Percentiles rank a stretch among this genome's conserved stretches.
phyloP scores from a whole-genome alignment of 2,113 vertebrate genomes.

The Gnathonemus longibarbis region DNA sequence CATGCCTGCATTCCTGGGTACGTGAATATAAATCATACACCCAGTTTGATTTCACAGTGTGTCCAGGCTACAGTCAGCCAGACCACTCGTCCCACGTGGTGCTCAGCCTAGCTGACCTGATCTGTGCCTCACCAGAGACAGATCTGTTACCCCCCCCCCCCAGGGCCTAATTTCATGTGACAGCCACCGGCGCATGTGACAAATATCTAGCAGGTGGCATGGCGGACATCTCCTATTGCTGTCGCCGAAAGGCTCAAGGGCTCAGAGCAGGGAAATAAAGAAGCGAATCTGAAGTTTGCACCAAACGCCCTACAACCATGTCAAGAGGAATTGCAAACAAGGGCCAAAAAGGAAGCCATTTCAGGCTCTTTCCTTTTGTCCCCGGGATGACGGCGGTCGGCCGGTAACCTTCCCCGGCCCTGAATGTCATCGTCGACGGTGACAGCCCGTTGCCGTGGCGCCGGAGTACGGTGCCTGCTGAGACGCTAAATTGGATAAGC shows the following conservation, averaged over 20 bases:
- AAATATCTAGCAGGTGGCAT: not conserved
- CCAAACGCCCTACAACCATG: not conserved
- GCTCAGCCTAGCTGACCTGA: not conserved
- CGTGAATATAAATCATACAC: not conserved
- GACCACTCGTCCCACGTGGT: not conserved
- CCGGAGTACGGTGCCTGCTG: constrained; percentile 12
- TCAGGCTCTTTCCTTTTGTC: not conserved
- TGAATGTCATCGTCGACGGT: constrained; percentile 17
- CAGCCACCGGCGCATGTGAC: not conserved
- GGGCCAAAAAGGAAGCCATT: not conserved
- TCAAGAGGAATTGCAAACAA: not conserved
- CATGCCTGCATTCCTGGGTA: not conserved
- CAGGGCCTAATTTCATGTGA: not conserved
- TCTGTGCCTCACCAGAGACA: not conserved
- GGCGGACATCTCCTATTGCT: not conserved
- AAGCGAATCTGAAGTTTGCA: not conserved
- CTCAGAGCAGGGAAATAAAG: not conserved
- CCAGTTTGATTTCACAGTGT: not conserved
- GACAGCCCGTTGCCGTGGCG: constrained; percentile 2
- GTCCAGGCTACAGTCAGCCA: not conserved
- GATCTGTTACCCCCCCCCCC: not conserved
- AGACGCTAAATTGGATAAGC: constrained; percentile 21
- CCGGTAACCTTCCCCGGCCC: constrained; percentile 9
- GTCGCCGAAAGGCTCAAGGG: not conserved
- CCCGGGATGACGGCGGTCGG: not conserved